Percentiles rank a stretch among this genome's conserved stretches.
phyloP scores from a whole-genome alignment of 2,888 invertebrate genomes.

The Meandrusa payeni region DNA sequence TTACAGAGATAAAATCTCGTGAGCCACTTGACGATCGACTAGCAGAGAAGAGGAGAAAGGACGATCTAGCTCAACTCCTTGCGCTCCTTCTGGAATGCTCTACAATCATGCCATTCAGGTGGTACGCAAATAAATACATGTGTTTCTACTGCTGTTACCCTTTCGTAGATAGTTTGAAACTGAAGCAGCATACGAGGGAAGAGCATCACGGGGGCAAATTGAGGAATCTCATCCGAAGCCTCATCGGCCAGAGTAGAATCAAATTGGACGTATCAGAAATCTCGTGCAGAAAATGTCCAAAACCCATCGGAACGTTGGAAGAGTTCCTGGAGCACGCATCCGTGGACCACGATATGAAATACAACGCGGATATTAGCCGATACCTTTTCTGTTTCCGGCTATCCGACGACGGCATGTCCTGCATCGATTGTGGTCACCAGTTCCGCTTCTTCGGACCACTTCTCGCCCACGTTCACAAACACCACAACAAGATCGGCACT shows the following conservation, averaged over 20 bases:
- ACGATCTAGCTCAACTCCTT: constrained; percentile 33
- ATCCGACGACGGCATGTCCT: constrained; percentile 43
- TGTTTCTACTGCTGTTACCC: constrained; percentile 41
- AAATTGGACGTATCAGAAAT: constrained; percentile 49
- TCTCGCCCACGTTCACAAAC: constrained; percentile 42
- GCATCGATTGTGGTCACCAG: constrained; percentile 44
- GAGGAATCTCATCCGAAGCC: constrained; percentile 32
- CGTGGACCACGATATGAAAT: constrained; percentile 32
- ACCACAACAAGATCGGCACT: constrained; percentile 36
- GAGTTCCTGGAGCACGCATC: constrained; percentile 40
- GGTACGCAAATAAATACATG: constrained; percentile 41
- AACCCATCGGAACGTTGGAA: constrained; percentile 35
- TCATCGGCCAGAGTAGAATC: constrained; percentile 32
- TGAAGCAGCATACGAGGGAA: constrained; percentile 38
- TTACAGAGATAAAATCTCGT: constrained; percentile 18
- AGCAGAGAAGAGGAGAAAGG: constrained; percentile 29
- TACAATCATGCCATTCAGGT: constrained; percentile 42
- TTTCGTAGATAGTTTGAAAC: constrained; percentile 34
- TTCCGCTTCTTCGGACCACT: constrained; percentile 50
- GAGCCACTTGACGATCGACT: constrained; percentile 15
- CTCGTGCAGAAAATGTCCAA: constrained; percentile 43
- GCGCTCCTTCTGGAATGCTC: constrained; percentile 38
- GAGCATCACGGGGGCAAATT: constrained; percentile 41
- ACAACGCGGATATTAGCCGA: constrained; percentile 31
- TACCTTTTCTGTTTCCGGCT: constrained; percentile 41